phyloP scores from a whole-genome alignment of 2,888 invertebrate species.

The Ditula angustiorana region DNA sequence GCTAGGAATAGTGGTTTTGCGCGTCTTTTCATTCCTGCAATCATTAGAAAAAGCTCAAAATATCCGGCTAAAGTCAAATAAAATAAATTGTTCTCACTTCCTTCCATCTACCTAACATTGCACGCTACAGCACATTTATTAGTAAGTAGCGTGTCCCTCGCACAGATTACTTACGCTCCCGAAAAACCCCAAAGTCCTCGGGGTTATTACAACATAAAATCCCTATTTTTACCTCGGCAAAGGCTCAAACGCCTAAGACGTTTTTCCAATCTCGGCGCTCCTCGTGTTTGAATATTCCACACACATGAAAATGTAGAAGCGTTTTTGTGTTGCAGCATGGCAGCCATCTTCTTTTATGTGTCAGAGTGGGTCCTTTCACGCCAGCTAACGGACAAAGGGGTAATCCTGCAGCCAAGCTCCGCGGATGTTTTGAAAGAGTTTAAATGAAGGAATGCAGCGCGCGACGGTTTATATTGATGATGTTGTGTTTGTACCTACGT shows the following conservation, averaged over 20 bases:
- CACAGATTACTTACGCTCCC: constrained; percentile 4
- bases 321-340: constrained; percentile 36
- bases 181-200: constrained; percentile 7
- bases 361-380: constrained; percentile 37
- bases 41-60: no score
- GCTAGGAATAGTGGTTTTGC: no score
- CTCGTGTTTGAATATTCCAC: constrained; percentile 35
- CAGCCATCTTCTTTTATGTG: constrained; percentile 39
- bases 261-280: constrained; percentile 34
- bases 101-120: not conserved
- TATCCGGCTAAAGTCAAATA: no score
- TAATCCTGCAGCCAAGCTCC: constrained; percentile 27
- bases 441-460: constrained; percentile 30
- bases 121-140: not conserved
- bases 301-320: constrained; percentile 31
- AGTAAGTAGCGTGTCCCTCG: not conserved
- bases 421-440: constrained; percentile 14
- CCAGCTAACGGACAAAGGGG: constrained; percentile 23
- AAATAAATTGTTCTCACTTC: not conserved
- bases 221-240: constrained; percentile 28
- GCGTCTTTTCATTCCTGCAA: no score
- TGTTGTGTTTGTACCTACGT: not conserved
- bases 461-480: not conserved
- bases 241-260: constrained; percentile 20
- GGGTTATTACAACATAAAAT: constrained; percentile 30